Evolutionary conservation across 2,888 invertebrate genomes (phyloP).

Genomic region (Drosophila emarginata): DNA sequence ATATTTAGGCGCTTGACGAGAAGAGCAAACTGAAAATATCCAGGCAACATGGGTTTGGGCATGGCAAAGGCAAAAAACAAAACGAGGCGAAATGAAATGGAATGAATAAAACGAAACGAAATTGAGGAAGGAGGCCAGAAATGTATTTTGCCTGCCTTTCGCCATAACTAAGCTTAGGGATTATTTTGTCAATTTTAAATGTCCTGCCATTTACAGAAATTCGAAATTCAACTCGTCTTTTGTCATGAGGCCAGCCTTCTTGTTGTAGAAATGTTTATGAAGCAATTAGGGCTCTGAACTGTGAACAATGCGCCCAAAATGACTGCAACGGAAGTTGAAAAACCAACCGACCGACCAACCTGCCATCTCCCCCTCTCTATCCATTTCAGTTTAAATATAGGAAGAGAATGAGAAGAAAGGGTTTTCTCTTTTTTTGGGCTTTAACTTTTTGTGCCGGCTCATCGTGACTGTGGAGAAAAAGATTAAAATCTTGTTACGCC

Average conservation of each 20-base stretch:
- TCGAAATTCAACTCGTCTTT: slow-evolving; percentile 62
- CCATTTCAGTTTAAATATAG: slow-evolving; percentile 26
- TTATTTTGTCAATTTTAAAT: slow-evolving; percentile 79
- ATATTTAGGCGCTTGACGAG: slow-evolving; percentile 71
- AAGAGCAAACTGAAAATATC: too few relatives aligned
- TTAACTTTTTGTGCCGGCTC: slow-evolving; percentile 64
- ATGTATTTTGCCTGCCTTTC: slow-evolving; percentile 34
- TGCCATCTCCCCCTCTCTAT: slow-evolving; percentile 20
- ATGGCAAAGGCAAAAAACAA: not conserved
- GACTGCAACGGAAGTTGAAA: slow-evolving; percentile 72
- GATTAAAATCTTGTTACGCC: slow-evolving; percentile 74
- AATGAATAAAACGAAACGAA: not conserved
- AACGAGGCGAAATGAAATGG: slow-evolving; percentile 2
- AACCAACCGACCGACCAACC: slow-evolving; percentile 26
- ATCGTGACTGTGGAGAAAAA: slow-evolving; percentile 59
- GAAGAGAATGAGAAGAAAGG: slow-evolving; percentile 33
- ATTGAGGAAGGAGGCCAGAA: slow-evolving; percentile 6
- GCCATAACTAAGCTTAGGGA: slow-evolving; percentile 71
- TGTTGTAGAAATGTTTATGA: slow-evolving; percentile 76
- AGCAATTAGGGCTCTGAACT: slow-evolving; percentile 77
- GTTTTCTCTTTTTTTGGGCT: slow-evolving; percentile 37
- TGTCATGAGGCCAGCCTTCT: slow-evolving; percentile 44
- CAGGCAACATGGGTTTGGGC: slow-evolving; percentile 21
- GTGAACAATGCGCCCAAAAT: slow-evolving; percentile 71
- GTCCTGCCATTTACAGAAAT: slow-evolving; percentile 76